Conservation (phyloP, 1,140 invertebrate species). For the Rhysida immarginata region DNA sequence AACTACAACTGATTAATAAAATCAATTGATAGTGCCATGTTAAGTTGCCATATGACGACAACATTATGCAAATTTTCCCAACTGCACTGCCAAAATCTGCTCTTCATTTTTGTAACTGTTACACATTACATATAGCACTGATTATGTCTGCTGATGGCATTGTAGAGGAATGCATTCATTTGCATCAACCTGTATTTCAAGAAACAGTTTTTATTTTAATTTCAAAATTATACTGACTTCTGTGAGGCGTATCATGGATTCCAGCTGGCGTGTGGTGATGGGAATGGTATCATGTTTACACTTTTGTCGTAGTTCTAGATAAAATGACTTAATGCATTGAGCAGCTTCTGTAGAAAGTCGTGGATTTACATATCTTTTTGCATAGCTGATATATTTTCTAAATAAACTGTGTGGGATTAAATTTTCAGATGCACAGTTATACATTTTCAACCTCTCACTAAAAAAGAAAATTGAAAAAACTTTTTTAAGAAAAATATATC, state of each 20-base stretch:
- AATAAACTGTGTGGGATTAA: constrained; percentile 55
- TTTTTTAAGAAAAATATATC: too few relatives aligned
- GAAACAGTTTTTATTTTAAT: too few relatives aligned
- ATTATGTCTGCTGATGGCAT: too few relatives aligned
- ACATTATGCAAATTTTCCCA: too few relatives aligned
- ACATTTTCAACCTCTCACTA: constrained; percentile 45
- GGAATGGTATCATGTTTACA: constrained; percentile 45
- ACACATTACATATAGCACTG: too few relatives aligned
- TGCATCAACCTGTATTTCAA: too few relatives aligned
- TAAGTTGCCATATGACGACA: too few relatives aligned
- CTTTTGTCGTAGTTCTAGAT: constrained; percentile 56
- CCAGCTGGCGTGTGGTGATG: constrained; percentile 67
- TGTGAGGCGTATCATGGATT: constrained; percentile 73
- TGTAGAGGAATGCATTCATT: too few relatives aligned
- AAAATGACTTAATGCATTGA: constrained; percentile 57
- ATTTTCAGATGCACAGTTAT: constrained; percentile 45
- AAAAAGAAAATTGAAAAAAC: constrained; percentile 14
- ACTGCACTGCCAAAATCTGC: too few relatives aligned
- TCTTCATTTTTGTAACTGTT: too few relatives aligned
- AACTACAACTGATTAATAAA: too few relatives aligned
- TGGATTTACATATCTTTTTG: constrained; percentile 72
- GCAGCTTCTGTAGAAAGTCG: constrained; percentile 53
- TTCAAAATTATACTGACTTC: constrained; percentile 51
- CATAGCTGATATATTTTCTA: constrained; percentile 82
- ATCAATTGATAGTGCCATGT: too few relatives aligned